Conservation (phyloP, 1,140 invertebrate species). For the Rhagoletis zephyria region DNA sequence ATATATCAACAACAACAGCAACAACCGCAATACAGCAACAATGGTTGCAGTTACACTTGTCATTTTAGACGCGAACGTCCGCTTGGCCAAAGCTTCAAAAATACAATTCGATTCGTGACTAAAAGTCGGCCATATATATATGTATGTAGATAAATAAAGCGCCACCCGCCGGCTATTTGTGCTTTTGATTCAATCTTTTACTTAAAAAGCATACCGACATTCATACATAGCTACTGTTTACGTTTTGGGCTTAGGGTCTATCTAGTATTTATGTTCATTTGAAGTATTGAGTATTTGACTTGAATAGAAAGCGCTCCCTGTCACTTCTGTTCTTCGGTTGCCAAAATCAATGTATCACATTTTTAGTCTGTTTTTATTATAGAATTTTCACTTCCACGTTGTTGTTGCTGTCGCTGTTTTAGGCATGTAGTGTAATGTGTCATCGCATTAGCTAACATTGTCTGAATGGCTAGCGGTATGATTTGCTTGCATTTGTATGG, state of each 20-base stretch:
- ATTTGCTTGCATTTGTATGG: not conserved
- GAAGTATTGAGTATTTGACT: not conserved
- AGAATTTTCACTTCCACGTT: not conserved
- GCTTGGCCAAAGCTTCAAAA: not conserved
- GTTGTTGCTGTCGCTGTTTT: not conserved
- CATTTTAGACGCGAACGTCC: conserved; percentile 9
- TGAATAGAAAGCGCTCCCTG: not conserved
- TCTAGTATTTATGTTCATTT: not conserved
- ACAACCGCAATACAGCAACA: not conserved
- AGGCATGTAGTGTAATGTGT: not conserved
- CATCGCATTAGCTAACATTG: not conserved
- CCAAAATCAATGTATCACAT: conserved; percentile 36
- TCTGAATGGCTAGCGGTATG: not conserved
- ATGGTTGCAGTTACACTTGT: not conserved
- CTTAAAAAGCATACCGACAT: not conserved
- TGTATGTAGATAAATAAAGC: not conserved
- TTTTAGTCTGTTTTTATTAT: not conserved
- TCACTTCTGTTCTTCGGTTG: conserved; percentile 21
- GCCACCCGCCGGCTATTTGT: not conserved
- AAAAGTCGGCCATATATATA: not conserved
- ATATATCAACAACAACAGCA: not conserved
- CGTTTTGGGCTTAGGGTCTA: not conserved
- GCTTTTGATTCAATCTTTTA: not conserved
- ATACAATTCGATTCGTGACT: not conserved
- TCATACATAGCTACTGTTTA: not conserved